Evolutionary conservation across 2,888 invertebrate species (phyloP), one percentile per base, ranked within the genome.

Genomic region (Pterostichus madidus): DNA sequence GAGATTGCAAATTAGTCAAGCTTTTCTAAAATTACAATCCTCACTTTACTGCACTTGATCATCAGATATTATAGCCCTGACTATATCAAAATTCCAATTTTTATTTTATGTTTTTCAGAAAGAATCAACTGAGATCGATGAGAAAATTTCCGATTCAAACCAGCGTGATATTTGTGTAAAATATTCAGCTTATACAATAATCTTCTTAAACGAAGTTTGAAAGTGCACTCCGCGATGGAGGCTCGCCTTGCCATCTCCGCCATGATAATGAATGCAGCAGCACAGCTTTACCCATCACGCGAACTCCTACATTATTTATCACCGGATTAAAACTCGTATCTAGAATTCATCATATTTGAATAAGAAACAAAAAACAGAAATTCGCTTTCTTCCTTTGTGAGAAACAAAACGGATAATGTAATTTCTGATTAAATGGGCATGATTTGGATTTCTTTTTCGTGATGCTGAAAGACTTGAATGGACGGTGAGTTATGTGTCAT

Each of bases 161-260:
- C 24, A 11, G n/a, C 32, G 17, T 71, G 15, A 80, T 80, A 80
- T 80, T 71, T 61, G 31, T 79, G 64, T 79, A 64, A 79, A 68
- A 80, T 80, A 80, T 80, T 80, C 71, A 71, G 80, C 61, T 79
- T 79, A 80, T 80, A 64, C 68, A 13, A 68, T 80, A 80, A 80
- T 80, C 80, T 80, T 71, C 80, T 80, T 80, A 80, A 52, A 49
- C 32, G 79, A 80, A 71, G 32, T 53, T 68, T 35, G 15, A 71
- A 80, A 71, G 80, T 80, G 80, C 71, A 79, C 39, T 79, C 64
- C 11, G 15, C n/a, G 59, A 13, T 46, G 31, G 52, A 53, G 2
- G 17, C 49, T 4, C 13, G 32, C 24, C n/a, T 75, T 13, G 2
- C 39, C 5, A 71, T 10, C 8, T 11, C 31, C n/a, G 11, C 10